A percentile compares a stretch with the other conserved stretches of the same genome.
These are phyloP conservation scores for Luscinia luscinia DNA, from an alignment of 2,797 vertebrate genomes.

Conservation along the genomic window DNA sequence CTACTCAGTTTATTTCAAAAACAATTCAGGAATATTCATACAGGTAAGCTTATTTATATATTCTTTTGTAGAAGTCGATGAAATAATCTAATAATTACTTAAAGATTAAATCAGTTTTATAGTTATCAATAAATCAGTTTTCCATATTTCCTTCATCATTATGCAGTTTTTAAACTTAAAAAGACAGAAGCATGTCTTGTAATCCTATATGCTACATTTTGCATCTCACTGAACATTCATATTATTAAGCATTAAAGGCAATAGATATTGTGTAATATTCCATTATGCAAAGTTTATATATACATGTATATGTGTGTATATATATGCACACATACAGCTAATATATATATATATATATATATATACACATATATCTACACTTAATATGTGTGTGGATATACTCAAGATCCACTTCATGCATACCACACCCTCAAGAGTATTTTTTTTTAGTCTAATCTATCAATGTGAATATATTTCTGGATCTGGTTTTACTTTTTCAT, in stretches of 20 bases:
- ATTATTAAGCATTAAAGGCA: background rate
- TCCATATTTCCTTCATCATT: background rate
- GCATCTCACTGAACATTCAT: background rate
- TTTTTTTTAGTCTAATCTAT: background rate
- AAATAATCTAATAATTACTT: background rate
- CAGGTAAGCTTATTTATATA: slow-evolving; percentile 80
- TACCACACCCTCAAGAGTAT: background rate
- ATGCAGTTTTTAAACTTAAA: background rate
- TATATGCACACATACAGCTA: background rate
- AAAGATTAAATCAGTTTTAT: background rate
- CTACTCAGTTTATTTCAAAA: slow-evolving; percentile 89
- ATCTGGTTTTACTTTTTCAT: background rate
- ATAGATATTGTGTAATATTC: background rate
- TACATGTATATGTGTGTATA: background rate
- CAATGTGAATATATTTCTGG: background rate
- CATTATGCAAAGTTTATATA: background rate
- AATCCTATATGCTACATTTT: background rate
- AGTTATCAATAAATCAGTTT: background rate
- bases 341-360: too few species aligned
- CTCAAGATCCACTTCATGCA: background rate
- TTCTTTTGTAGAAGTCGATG: background rate
- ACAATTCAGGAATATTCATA: slow-evolving; percentile 77
- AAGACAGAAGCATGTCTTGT: background rate
- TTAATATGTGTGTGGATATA: background rate
- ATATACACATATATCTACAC: background rate